Percentiles rank a stretch among this genome's conserved stretches.
Evolutionary conservation across 2,888 invertebrate species (phyloP).

Genomic region (Ditylenchus weischeri): DNA sequence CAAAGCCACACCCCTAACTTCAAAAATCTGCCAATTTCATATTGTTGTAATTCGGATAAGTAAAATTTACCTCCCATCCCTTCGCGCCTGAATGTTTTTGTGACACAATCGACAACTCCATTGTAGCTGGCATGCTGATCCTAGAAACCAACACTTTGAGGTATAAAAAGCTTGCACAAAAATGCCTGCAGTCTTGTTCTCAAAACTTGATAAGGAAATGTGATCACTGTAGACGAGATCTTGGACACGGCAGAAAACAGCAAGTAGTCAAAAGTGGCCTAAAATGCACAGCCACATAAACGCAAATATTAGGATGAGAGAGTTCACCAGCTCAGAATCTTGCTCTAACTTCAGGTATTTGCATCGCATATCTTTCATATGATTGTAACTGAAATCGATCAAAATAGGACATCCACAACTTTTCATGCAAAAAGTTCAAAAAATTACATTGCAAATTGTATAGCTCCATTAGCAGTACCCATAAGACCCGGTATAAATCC

Average conservation of each 20-base stretch:
- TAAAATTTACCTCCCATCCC: conserved; percentile 39
- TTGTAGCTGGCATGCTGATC: conserved; percentile 86
- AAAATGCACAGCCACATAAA: conserved; percentile 54
- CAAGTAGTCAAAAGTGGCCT: conserved; percentile 85
- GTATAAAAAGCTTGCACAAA: conserved; percentile 8
- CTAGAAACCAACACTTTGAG: no score
- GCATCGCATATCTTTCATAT: conserved; percentile 77
- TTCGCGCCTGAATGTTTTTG: conserved; percentile 59
- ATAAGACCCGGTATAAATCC: conserved; percentile 94
- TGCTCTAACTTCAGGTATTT: conserved; percentile 20
- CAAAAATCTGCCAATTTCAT: no score
- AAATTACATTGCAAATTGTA: conserved; percentile 85
- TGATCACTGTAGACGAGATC: conserved; percentile 75
- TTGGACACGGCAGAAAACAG: conserved; percentile 89
- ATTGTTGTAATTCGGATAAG: no score
- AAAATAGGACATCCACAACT: no score
- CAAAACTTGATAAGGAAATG: conserved; percentile 97
- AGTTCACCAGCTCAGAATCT: conserved; percentile 34
- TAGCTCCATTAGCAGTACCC: conserved; percentile 93
- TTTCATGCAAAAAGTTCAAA: no score
- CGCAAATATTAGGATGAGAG: no score
- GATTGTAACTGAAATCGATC: conserved; percentile 71
- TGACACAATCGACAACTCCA: conserved; percentile 62
- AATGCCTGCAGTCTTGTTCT: conserved; percentile 79
- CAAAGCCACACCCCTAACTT: conserved; percentile 4